Percentiles rank a stretch among this genome's conserved stretches.
These are phyloP conservation scores for Casuarius casuarius DNA, from an alignment of 2,113 vertebrate genomes.

Conservation along the genomic window DNA sequence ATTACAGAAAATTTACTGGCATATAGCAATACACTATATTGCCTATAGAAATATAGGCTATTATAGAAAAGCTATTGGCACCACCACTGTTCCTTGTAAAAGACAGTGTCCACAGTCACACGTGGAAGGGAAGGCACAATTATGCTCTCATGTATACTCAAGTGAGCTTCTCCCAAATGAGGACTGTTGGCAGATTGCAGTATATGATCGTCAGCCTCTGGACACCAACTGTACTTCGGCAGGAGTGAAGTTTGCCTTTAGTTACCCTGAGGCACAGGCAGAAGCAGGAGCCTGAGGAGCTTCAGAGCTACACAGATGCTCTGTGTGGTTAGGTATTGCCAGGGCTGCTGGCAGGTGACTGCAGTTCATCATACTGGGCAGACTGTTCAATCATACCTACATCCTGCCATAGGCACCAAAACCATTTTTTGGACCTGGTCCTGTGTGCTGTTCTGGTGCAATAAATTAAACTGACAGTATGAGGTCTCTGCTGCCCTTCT, in stretches of 20 bases:
- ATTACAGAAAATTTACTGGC: neutral
- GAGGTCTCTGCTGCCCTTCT: neutral
- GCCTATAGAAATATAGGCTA: neutral
- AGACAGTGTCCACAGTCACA: neutral
- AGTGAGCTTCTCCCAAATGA: neutral
- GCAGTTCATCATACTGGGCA: neutral
- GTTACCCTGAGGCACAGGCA: neutral
- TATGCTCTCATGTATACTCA: neutral
- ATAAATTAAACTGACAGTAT: neutral
- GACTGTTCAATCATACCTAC: neutral
- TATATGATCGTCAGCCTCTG: neutral
- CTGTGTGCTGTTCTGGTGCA: neutral
- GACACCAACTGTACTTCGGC: neutral
- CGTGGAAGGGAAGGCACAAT: neutral
- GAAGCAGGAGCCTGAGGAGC: neutral
- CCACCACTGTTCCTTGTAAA: neutral
- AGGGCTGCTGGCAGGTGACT: neutral
- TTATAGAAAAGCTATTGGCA: neutral
- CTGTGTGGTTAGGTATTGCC: neutral
- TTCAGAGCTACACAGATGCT: neutral
- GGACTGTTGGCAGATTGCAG: neutral
- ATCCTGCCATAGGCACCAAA: neutral
- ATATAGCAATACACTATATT: neutral
- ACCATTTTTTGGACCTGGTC: neutral
- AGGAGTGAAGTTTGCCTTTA: neutral